phyloP scores from a whole-genome alignment of 2,113 vertebrate species.

The Noctilio leporinus region DNA sequence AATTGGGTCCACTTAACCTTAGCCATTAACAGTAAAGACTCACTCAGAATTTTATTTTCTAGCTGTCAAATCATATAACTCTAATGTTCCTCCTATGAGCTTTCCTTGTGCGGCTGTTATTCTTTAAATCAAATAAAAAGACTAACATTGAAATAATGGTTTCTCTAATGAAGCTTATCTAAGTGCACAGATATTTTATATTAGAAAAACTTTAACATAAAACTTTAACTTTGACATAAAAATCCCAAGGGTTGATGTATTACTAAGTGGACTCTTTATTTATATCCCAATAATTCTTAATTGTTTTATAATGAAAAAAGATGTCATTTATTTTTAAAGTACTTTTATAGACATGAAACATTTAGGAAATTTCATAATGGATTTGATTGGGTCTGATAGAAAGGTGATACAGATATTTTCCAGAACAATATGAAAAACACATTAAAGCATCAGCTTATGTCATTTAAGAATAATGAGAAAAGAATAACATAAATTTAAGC shows the following conservation, averaged over 20 bases:
- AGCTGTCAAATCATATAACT: neutral
- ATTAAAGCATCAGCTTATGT: neutral
- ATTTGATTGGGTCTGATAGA: neutral
- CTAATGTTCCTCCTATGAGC: neutral
- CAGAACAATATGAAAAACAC: neutral
- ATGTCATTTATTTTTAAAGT: neutral
- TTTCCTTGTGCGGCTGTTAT: neutral
- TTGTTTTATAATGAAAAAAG: neutral
- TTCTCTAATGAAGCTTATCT: slow-evolving; percentile 26
- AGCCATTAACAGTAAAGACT: neutral
- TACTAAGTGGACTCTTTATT: neutral
- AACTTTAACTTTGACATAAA: neutral
- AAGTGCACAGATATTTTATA: neutral
- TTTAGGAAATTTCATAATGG: neutral
- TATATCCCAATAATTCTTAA: neutral
- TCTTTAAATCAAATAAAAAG: slow-evolving; percentile 23
- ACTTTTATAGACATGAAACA: neutral
- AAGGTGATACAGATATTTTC: neutral
- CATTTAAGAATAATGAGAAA: neutral
- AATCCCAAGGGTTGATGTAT: neutral
- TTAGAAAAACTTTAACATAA: neutral
- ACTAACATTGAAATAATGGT: neutral
- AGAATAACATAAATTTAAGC: neutral
- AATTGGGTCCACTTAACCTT: neutral
- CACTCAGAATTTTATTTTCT: neutral